Percentiles rank a stretch among this genome's conserved stretches.
phyloP scores from a whole-genome alignment of 2,888 invertebrate species.

The Limenitis arthemis region DNA sequence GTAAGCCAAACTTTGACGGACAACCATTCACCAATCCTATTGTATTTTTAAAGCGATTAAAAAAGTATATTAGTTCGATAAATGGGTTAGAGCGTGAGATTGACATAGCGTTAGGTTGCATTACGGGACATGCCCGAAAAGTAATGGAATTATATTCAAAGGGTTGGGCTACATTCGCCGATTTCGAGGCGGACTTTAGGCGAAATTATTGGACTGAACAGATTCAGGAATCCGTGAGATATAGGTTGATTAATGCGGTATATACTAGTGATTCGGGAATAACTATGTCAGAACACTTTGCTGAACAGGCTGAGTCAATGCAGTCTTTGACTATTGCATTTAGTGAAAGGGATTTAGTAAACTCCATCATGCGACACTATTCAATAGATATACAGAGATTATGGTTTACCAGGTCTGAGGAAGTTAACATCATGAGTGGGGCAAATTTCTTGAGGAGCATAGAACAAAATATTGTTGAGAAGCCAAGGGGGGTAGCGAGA shows the following conservation, averaged over 20 bases:
- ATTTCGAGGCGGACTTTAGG: neutral
- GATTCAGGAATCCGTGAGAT: neutral
- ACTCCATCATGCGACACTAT: neutral
- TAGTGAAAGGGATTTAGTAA: neutral
- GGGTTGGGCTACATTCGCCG: neutral
- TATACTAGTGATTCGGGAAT: neutral
- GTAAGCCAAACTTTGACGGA: neutral
- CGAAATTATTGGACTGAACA: neutral
- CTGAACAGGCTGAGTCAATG: neutral
- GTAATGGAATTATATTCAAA: neutral
- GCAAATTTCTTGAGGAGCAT: neutral
- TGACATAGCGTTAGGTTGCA: neutral
- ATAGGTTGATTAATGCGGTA: neutral
- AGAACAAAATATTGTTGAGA: neutral
- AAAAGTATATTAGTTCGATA: neutral
- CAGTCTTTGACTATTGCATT: neutral
- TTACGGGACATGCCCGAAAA: neutral
- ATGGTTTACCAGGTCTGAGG: neutral
- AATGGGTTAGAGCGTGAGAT: neutral
- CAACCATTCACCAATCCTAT: neutral
- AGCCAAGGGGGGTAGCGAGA: neutral
- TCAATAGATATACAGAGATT: neutral
- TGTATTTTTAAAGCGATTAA: neutral
- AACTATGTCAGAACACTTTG: neutral
- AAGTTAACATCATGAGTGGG: neutral